Evolutionary conservation across 2,113 vertebrate species (phyloP).

Genomic region (Stegostoma tigrinum): DNA sequence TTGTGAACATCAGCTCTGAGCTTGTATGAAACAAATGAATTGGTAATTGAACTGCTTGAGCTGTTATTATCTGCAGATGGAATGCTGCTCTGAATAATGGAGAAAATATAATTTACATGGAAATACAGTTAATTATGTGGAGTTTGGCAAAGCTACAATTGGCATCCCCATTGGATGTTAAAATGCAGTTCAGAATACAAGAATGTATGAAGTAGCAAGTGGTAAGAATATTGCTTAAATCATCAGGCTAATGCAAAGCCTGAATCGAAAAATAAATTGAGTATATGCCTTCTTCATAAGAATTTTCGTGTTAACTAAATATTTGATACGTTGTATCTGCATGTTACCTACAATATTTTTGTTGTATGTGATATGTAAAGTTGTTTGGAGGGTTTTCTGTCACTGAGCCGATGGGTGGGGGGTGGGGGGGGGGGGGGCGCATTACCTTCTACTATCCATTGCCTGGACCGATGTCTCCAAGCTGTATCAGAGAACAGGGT

Average conservation of each 20-base stretch:
- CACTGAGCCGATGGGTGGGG: background rate
- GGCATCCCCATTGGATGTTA: background rate
- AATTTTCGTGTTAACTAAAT: background rate
- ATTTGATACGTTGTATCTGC: background rate
- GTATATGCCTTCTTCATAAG: background rate
- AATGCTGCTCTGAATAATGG: background rate
- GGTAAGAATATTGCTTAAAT: background rate
- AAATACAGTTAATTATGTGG: background rate
- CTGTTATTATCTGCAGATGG: conserved; percentile 3
- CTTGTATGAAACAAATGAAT: background rate
- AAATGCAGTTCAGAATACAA: background rate
- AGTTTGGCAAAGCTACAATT: background rate
- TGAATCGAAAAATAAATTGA: background rate
- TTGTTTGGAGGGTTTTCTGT: background rate
- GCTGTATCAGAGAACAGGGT: background rate
- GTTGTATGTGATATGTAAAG: background rate
- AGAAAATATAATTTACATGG: background rate
- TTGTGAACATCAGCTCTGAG: background rate
- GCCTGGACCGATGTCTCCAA: background rate
- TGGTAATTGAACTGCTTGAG: background rate
- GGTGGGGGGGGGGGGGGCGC: no score
- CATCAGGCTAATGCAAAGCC: background rate
- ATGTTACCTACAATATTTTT: background rate
- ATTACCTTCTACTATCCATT: background rate
- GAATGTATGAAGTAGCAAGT: background rate